phyloP scores from a whole-genome alignment of 2,797 vertebrate genomes.

The Ictinia mississippiensis region DNA sequence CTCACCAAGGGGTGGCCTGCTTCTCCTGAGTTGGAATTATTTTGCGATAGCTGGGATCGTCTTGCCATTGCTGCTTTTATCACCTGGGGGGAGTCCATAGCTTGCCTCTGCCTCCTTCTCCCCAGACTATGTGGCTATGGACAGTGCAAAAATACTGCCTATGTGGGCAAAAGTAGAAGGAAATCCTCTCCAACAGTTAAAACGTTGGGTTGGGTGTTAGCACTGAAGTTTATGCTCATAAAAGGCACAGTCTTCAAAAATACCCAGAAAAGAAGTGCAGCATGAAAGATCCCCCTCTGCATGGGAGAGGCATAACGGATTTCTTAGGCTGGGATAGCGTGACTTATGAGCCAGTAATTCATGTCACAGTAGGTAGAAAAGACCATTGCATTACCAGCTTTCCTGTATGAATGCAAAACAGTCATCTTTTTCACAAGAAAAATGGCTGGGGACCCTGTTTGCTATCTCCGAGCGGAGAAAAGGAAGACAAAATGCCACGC shows the following conservation, averaged over 20 bases:
- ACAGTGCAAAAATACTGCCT: not conserved
- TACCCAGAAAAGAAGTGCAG: not conserved
- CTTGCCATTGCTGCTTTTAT: not conserved
- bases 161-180: not conserved
- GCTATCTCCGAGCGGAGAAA: not conserved
- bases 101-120: not conserved
- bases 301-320: rapidly evolving
- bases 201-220: not conserved
- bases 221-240: not conserved
- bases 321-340: not conserved
- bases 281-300: no score
- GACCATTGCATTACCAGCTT: not conserved
- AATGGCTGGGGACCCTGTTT: not conserved
- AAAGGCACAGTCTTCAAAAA: not conserved
- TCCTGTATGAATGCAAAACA: not conserved
- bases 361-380: not conserved
- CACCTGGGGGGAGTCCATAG: not conserved
- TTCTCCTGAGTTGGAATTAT: not conserved
- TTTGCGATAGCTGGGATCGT: not conserved
- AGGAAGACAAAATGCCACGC: no score
- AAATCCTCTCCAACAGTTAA: not conserved
- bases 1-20: not conserved
- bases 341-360: not conserved
- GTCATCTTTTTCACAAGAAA: not conserved
- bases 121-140: not conserved